These are phyloP conservation scores for Macrotrachela quadricornifera DNA, from an alignment of 1,140 invertebrate genomes.

Conservation along the genomic window DNA sequence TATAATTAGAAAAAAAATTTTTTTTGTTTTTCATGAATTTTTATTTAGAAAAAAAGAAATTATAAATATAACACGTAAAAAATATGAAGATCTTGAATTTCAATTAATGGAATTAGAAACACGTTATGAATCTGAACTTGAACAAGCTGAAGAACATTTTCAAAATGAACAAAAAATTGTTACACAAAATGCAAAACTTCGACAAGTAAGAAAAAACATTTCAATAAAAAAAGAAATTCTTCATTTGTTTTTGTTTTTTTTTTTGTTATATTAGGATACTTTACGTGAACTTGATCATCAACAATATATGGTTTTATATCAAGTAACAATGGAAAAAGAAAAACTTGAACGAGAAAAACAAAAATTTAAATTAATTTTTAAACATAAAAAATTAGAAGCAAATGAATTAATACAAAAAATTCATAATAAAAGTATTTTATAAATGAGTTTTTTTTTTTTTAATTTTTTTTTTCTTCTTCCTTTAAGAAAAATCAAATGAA, in stretches of 20 bases:
- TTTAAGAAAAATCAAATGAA: no score
- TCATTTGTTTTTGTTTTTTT: not conserved
- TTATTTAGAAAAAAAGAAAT: no score
- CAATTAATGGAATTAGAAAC: conserved; percentile 7
- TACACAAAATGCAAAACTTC: no score
- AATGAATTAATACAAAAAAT: no score
- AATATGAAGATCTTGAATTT: conserved; percentile 6
- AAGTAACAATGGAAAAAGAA: conserved; percentile 5
- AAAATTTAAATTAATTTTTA: not conserved
- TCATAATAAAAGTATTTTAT: no score
- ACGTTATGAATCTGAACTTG: conserved; percentile 4
- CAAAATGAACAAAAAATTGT: no score
- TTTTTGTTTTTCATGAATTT: no score
- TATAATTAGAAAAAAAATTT: no score
- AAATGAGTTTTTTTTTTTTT: no score
- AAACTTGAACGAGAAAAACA: not conserved
- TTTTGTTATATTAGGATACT: not conserved
- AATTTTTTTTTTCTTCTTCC: no score
- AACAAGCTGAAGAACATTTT: conserved; percentile 2
- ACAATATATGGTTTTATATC: not conserved
- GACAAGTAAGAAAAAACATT: not conserved
- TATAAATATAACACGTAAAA: not conserved
- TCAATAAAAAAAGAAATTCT: no score
- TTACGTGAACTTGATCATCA: not conserved
- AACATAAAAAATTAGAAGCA: no score